Base-by-base conservation (phyloP, 2,888 invertebrate genomes). In the Agapostemon virescens region DNA sequence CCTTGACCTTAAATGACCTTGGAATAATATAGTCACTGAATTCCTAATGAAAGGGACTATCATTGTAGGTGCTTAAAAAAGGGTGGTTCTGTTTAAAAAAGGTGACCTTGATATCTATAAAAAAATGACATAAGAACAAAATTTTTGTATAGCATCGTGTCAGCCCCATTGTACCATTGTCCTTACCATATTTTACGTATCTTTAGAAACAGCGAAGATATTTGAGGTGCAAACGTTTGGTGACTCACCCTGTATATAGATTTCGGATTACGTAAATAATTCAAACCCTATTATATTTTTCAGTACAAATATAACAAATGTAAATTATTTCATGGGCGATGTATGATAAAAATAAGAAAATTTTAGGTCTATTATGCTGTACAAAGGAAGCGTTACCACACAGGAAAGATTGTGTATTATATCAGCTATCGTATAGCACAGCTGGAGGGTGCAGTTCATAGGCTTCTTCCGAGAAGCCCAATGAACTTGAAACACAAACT, bases 401-500 rank as follows among this genome's bases (percentile, higher is more conserved):
- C n/a, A 17, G 13, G 13, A 30, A 38, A 74, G 26, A 45, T 64
- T 69, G 23, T 36, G n/a, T 20, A 15, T 23, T 52, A 61, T 52
- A 70, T 69, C 30, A 36, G 30, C 20, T 33, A 69, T 45, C 36
- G 26, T 70, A 55, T 45, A 13, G 17, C 17, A 40, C 13, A 69
- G 58, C 40, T 45, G 69, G 17, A 36, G 69, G 40, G 45, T 61
- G 64, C 26, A 52, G 67, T 74, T 81, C 49, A 55, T 26, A 68
- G 61, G 63, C 67, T 74, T 77, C 66, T 74, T 86, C 80, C 30
- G 66, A 76, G 81, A 83, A 67, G 55, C 55, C 76, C 73, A 55
- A 49, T 71, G 74, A 83, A 83, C 79, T 76, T 83, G 76, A 82
- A 83, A 79, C 67, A 71, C 52, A 76, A 74, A 72, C 61, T 73